Conservation (phyloP, 2,797 vertebrate species). For the Valencia hispanica region DNA sequence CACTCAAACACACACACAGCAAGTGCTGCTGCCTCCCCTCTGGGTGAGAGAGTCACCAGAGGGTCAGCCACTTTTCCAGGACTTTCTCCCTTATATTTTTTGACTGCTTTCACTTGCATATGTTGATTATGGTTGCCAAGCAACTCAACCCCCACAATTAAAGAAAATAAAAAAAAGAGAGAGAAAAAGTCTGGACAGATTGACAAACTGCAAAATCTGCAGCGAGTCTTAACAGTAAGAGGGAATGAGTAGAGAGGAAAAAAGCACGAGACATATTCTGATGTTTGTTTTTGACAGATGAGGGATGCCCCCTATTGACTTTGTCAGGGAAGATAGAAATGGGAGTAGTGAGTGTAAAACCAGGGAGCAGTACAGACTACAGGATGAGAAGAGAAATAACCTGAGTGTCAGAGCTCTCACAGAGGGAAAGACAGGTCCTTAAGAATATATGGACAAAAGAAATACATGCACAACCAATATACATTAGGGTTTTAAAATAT, state of each 20-base stretch:
- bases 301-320: slow-evolving; percentile 99
- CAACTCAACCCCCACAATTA: slow-evolving; percentile 34
- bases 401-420: slow-evolving; percentile 86
- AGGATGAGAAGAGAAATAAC: slow-evolving; percentile 93
- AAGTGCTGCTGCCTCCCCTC: slow-evolving; percentile 84
- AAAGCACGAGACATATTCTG: slow-evolving; percentile 92
- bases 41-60: slow-evolving; percentile 87
- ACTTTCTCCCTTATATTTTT: slow-evolving; percentile 77
- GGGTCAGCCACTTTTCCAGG: slow-evolving; percentile 84
- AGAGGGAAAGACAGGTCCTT: slow-evolving; percentile 82
- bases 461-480: slow-evolving; percentile 86
- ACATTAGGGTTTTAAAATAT: slow-evolving; percentile 95
- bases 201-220: slow-evolving; percentile 42
- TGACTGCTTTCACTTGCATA: slow-evolving; percentile 51
- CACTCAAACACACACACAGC: slow-evolving; percentile 79
- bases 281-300: slow-evolving; percentile 99
- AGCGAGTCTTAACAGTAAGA: slow-evolving; percentile 60
- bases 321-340: slow-evolving; percentile 90
- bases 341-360: slow-evolving; percentile 82
- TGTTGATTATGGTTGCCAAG: slow-evolving; percentile 51
- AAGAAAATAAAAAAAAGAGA: not conserved
- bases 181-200: slow-evolving; percentile 45
- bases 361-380: slow-evolving; percentile 88
- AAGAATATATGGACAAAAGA: slow-evolving; percentile 86
- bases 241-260: slow-evolving; percentile 81